Evolutionary conservation across 2,797 vertebrate species (phyloP).

Genomic region (Nothura maculosa): DNA sequence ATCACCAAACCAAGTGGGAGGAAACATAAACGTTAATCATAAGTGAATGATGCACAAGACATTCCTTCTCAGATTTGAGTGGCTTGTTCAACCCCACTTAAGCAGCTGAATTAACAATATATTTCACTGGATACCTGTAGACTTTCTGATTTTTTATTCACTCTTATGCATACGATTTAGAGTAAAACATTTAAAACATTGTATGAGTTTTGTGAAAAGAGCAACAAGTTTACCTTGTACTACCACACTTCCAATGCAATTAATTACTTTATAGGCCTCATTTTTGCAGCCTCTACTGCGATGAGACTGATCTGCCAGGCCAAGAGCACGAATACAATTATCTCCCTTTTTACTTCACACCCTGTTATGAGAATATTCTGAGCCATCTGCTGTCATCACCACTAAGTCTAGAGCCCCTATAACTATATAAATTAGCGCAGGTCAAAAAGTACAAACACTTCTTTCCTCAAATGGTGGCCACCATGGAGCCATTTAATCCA

Average conservation of each 20-base stretch:
- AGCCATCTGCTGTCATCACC: slow-evolving; percentile 45
- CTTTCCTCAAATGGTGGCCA: background rate
- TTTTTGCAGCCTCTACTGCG: background rate
- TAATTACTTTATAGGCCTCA: background rate
- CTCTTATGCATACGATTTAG: background rate
- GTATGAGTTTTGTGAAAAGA: background rate
- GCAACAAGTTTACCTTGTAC: background rate
- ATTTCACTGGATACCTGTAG: background rate
- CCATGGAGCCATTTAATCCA: background rate
- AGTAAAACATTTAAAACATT: background rate
- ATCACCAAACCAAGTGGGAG: background rate
- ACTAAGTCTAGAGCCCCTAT: background rate
- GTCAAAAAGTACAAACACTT: background rate
- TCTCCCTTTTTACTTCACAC: background rate
- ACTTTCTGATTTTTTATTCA: background rate
- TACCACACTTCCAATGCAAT: background rate
- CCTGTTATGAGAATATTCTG: background rate
- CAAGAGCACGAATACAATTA: background rate
- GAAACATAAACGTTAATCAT: background rate
- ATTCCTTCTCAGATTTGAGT: fast-evolving
- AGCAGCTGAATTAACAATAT: background rate
- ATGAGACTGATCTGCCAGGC: background rate
- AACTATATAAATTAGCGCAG: background rate
- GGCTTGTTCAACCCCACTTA: background rate
- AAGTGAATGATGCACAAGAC: background rate